Base-by-base conservation (phyloP, 1,140 invertebrate species). In the Lordiphosa stackelbergi region DNA sequence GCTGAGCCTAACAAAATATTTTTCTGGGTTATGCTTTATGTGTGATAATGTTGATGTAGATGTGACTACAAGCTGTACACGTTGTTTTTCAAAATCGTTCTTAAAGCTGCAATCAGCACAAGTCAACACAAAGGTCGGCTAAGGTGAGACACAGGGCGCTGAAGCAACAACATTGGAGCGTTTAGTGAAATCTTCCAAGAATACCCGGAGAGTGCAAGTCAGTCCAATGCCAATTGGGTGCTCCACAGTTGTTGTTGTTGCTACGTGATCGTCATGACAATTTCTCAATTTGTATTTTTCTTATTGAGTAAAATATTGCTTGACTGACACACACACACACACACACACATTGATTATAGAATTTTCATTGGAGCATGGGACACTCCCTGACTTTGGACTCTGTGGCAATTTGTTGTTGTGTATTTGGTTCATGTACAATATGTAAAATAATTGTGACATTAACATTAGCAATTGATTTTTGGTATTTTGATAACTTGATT, bases 201-300 rank as follows among this genome's bases (percentile, higher is more conserved):
- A 74, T 49, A 53, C 59, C 37, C 37, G 53, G 36, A 12, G 42
- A 43, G 40, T 55, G 52, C 60, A 68, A 68, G 6, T 4, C 28
- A 31, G 45, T 34, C 60, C 59, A 68, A 63, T 58, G 60, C 52
- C 56, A 60, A 69, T 65, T 66, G 66, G 52, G 62, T 53, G 66
- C 61, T 37, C 42, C 42, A 10, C 42, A 11, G 45, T 46, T 41
- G 58, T 53, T 71, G 66, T 46, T 60, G 38, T 41, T 52, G 58
- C 66, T 74, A 81, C 77, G 75, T 81, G 77, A 81, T 83, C 69
- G 64, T 16, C 77, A 77, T 81, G 72, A 66, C 77, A 81, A 81
- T 73, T 66, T 72, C 63, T 52, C 72, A 77, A 73, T 77, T 77
- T 78, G 48, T 51, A 51, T 51, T 51, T 51, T 66, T 81, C 65